These are phyloP conservation scores for Eupithecia centaureata DNA, from an alignment of 2,888 invertebrate species.

Conservation along the genomic window DNA sequence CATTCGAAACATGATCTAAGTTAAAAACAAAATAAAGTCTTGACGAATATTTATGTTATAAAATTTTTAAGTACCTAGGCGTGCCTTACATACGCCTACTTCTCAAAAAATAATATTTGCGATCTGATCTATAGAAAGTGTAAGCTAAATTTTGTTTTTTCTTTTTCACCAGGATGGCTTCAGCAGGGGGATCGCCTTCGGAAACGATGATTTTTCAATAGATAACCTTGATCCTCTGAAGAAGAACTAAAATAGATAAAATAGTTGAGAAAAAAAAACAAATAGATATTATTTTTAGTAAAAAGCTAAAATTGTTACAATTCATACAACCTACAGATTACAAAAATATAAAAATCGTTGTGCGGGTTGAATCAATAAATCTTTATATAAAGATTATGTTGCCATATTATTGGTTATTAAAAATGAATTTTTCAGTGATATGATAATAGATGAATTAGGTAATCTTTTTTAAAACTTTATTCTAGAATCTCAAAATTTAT, in stretches of 20 bases:
- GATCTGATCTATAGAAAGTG: background rate
- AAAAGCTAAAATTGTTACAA: slow-evolving; percentile 55
- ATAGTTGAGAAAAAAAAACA: slow-evolving; percentile 36
- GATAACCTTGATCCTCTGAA: slow-evolving; percentile 96
- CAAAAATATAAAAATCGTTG: slow-evolving; percentile 56
- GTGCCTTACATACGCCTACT: too few relatives aligned
- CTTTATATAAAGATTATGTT: slow-evolving; percentile 61
- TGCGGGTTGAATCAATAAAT: slow-evolving; percentile 57
- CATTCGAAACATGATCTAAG: background rate
- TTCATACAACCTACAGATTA: slow-evolving; percentile 60
- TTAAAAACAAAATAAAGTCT: background rate
- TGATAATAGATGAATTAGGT: slow-evolving; percentile 66
- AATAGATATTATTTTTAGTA: slow-evolving; percentile 36
- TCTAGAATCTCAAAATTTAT: slow-evolving; percentile 61
- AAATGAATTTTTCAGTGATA: slow-evolving; percentile 61
- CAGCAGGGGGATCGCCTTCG: slow-evolving; percentile 93
- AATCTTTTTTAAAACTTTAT: slow-evolving; percentile 45
- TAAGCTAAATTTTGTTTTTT: slow-evolving; percentile 15
- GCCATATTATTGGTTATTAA: slow-evolving; percentile 78
- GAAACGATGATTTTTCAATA: slow-evolving; percentile 96
- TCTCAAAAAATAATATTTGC: background rate
- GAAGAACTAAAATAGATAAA: slow-evolving; percentile 83
- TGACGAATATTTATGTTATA: background rate
- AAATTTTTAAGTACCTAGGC: too few relatives aligned
- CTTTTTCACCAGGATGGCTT: slow-evolving; percentile 91